Evolutionary conservation across 2,113 vertebrate species (phyloP).

Genomic region (Erpornis zantholeuca): DNA sequence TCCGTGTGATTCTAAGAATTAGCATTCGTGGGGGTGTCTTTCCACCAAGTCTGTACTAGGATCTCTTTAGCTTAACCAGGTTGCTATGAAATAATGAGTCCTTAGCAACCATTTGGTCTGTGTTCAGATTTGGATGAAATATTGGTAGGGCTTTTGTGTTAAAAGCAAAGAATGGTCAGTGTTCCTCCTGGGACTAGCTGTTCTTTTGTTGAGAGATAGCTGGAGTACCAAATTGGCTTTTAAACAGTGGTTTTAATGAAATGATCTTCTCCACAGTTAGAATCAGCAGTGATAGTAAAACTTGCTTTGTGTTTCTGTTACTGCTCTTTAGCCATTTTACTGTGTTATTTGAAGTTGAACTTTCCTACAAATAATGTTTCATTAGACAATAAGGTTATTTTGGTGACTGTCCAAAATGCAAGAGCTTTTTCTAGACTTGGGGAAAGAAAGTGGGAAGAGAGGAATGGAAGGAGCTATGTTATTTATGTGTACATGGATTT

Average conservation of each 20-base stretch:
- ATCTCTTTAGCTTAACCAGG: background rate
- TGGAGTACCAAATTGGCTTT: background rate
- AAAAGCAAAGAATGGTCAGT: background rate
- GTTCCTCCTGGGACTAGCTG: background rate
- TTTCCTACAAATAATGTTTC: background rate
- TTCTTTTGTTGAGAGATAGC: background rate
- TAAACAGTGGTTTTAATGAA: background rate
- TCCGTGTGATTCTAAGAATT: background rate
- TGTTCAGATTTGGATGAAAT: background rate
- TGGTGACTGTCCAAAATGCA: background rate
- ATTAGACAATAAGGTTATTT: background rate
- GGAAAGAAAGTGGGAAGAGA: background rate
- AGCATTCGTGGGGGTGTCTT: background rate
- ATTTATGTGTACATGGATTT: background rate
- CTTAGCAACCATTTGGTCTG: background rate
- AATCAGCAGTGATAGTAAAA: background rate
- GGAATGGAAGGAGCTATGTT: background rate
- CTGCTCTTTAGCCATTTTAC: background rate
- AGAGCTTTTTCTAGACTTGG: background rate
- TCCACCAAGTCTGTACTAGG: background rate
- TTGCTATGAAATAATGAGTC: background rate
- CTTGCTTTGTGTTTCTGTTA: background rate
- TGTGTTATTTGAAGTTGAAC: background rate
- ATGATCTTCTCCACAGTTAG: background rate
- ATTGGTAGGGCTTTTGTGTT: background rate